Evolutionary conservation across 2,888 invertebrate genomes (phyloP), one percentile per base, ranked within the genome.

Genomic region (Dasypogon diadema): DNA sequence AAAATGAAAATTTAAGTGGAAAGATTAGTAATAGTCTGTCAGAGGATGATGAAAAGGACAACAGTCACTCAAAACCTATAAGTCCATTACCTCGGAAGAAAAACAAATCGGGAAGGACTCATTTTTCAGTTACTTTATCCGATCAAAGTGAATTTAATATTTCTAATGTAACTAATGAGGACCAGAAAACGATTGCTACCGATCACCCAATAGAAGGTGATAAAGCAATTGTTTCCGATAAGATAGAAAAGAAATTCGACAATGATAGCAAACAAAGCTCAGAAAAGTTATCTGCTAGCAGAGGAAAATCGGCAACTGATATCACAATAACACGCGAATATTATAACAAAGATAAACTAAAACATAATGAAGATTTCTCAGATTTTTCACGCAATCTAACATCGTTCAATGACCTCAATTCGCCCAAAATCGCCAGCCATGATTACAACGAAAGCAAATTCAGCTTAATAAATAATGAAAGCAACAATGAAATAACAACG

Each of bases 1-100:
- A 6, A 12, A 42, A 42, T 42, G 42, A 42, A 2, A 12, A 12
- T 12, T 12, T 1, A 3, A 42, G 14, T 21, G 60, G 26, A 30
- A 58, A 34, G 18, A 60, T 8, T 10, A 4, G 16, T 10, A 8
- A 6, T 12, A 42, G 1, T 42, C 3, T 0, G 3, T 6, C 2
- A 12, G 2, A 42, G 12, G 42, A 42, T 12, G 18, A 51, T 8
- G 16, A 51, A 51, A 51, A 14, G 5, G 16, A 16, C 3, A 14
- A 2, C 3, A 2, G 6, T 16, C 4, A 3, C 4, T 16, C 51
- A 51, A 65, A 65, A 46, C n/a, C 46, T 24, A 22, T 65, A 65
- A 65, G 48, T 65, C 46, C 65, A 65, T 24, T 65, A 12, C 65
- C 46, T 24, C 65, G 46, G n/a, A 65, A 46, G 26, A 65, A 65